Conservation (phyloP, 2,113 vertebrate genomes). For the Lichenostomus cassidix region DNA sequence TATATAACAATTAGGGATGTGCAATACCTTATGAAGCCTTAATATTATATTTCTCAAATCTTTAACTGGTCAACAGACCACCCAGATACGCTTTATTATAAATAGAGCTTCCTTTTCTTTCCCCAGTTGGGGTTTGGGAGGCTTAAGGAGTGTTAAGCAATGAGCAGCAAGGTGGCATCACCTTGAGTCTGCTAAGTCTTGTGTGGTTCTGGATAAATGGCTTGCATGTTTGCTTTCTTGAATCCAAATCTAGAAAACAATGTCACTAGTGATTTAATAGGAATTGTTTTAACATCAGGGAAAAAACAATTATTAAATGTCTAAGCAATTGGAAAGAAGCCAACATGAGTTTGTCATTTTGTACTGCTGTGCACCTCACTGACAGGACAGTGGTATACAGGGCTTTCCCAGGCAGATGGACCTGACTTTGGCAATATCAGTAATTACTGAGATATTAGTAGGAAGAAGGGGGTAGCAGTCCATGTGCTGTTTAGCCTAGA, state of each 20-base stretch:
- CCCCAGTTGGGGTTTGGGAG: neutral
- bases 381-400: rapidly evolving
- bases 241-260: neutral
- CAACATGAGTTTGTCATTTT: neutral
- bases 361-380: neutral
- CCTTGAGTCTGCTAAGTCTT: neutral
- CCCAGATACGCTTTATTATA: neutral
- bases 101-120: neutral
- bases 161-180: neutral
- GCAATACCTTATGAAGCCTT: neutral
- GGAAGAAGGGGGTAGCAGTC: neutral
- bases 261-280: neutral
- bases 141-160: neutral
- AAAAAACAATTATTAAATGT: neutral
- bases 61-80: neutral
- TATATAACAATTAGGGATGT: neutral
- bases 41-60: neutral
- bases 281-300: neutral
- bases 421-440: neutral
- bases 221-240: neutral
- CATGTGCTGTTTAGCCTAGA: neutral
- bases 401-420: neutral
- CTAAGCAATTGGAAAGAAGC: neutral
- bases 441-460: neutral
- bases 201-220: neutral